Base-by-base conservation (phyloP, 2,888 invertebrate species). In the Elmis aenea region DNA sequence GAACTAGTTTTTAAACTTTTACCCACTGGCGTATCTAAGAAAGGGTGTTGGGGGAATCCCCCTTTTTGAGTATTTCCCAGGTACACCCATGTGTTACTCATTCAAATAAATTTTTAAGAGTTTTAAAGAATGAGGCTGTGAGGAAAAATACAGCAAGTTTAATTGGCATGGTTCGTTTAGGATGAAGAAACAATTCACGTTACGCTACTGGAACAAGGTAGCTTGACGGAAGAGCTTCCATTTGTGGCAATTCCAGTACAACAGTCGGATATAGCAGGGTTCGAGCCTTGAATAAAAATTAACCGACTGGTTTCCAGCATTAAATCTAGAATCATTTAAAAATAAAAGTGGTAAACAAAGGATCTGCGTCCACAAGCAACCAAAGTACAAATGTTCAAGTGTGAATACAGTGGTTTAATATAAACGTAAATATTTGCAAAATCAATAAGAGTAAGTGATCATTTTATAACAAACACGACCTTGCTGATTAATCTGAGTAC, bases 221-320 rank as follows among this genome's bases (percentile, higher is more conserved):
- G 5, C n/a, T 13, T 10, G 25, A 11, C 38, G 38, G 38, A 38
- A 38, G 21, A 24, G 15, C 24, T 33, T 28, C 38, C 38, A 38
- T 33, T 27, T 38, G 38, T 27, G 38, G 31, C 23, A 32, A 21
- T 18, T 27, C 21, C 27, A 13, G n/a, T n/a, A n/a, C n/a, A 12
- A 22, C 22, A 25, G 12, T 14, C 13, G 13, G 26, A 26, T 23
- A 15, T 13, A 32, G 24, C 33, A 26, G 26, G 15, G 36, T 22
- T 34, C 37, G 32, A 22, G 41, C 44, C 44, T 45, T 45, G 44
- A 45, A 41, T 45, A 38, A 26, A 32, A 40, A 45, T 40, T 28
- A 15, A n/a, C 21, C 11, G 22, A 34, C 34, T 22, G 27, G 34
- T 34, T 34, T 33, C 9, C 25, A 24, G 32, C 16, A 32, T 11